Evolutionary conservation across 2,888 invertebrate species (phyloP), one percentile per base, ranked within the genome.

Genomic region (Rotaria macrura): DNA sequence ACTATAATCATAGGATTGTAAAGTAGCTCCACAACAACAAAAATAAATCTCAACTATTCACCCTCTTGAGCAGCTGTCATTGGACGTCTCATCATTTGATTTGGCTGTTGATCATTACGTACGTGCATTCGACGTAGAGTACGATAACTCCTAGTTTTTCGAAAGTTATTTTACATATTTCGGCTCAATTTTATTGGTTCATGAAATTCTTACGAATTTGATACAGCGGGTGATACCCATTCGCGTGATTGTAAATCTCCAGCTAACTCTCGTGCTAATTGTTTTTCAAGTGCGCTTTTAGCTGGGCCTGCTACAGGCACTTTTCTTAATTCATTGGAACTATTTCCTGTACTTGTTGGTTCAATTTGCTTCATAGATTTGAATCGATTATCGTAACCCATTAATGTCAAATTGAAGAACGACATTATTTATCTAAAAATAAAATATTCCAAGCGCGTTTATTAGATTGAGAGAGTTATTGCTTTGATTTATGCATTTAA

Each of bases 1-100:
- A 88, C 87, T 54, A 65, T n/a, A n/a, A n/a, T n/a, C n/a, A n/a
- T n/a, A n/a, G n/a, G n/a, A 20, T 65, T 9, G 25, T 25, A 25
- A 25, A 25, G 25, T 25, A 25, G 2, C 23, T 14, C 34, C 20
- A 29, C 7, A 65, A 5, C 5, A 20, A 1, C 2, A 20, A 65
- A 2, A 65, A 1, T 17, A 12, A 65, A 12, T 1, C 14, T 65
- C n/a, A 29, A 29, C 34, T 7, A 65, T 7, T 65, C 10, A 65
- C 65, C 4, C 79, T 86, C 38, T 47, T 86, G 84, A 23, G 86
- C 54, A 74, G 79, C 79, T n/a, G 86, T 86, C 20, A 86, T 17
- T 20, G 86, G 86, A 38, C 84, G 49, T 38, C 72, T 40, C 25
- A 29, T 74, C 3, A 20, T 25, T 84, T 86, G 79, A 86, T 85